Percentiles rank a stretch among this genome's conserved stretches.
These are phyloP conservation scores for Chloroceryle aenea DNA, from an alignment of 2,113 vertebrate genomes.

Conservation along the genomic window DNA sequence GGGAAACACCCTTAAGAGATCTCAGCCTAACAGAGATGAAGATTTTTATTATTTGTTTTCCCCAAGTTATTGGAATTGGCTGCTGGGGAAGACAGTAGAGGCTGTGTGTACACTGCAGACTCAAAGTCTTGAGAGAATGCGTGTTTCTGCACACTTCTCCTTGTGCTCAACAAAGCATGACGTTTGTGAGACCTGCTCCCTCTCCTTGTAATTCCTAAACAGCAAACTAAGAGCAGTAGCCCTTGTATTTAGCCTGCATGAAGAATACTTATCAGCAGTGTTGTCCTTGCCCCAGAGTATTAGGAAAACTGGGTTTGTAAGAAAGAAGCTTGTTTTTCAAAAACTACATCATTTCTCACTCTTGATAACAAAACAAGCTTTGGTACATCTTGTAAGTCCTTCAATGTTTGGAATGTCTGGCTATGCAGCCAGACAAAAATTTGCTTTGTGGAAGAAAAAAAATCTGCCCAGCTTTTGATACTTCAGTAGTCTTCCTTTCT, in stretches of 20 bases:
- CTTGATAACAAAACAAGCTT: too few species aligned
- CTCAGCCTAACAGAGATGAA: neutral
- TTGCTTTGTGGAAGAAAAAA: neutral
- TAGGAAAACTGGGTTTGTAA: neutral
- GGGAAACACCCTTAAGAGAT: neutral
- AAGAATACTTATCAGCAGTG: neutral
- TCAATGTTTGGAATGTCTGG: neutral
- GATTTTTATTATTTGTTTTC: neutral
- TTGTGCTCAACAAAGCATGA: accelerated
- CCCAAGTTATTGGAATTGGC: neutral
- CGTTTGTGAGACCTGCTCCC: accelerated
- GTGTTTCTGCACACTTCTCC: neutral
- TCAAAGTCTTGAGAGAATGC: neutral
- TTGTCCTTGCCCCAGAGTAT: accelerated
- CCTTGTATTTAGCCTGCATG: neutral
- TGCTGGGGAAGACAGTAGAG: neutral
- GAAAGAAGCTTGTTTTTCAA: neutral
- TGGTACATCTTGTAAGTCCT: neutral
- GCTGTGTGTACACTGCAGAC: accelerated
- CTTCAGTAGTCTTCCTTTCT: neutral
- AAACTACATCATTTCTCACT: neutral
- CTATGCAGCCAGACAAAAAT: neutral
- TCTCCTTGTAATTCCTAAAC: neutral
- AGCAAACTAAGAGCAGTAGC: neutral
- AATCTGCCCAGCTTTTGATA: neutral